Evolutionary conservation across 2,113 vertebrate genomes (phyloP).

Genomic region (Heptranchias perlo): DNA sequence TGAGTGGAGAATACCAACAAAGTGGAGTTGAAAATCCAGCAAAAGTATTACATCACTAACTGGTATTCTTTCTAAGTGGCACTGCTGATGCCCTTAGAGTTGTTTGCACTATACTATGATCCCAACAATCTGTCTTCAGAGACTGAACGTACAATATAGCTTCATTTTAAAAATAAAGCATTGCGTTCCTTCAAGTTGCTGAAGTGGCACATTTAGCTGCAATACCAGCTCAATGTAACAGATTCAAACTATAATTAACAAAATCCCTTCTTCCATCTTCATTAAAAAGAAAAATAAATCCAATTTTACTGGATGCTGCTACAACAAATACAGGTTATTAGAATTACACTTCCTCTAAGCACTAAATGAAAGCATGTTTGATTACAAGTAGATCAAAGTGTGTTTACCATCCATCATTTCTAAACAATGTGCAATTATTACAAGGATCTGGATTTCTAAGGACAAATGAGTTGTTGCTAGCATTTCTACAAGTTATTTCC

Average conservation of each 20-base stretch:
- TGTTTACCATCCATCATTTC: neutral
- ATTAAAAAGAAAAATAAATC: neutral
- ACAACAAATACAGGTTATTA: neutral
- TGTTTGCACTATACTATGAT: neutral
- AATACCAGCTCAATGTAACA: neutral
- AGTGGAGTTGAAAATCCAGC: neutral
- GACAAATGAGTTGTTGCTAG: neutral
- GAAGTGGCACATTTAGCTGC: neutral
- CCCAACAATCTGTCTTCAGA: neutral
- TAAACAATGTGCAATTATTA: neutral
- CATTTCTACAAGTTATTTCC: constrained; percentile 4
- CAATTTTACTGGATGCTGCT: neutral
- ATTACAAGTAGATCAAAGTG: neutral
- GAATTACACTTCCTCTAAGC: neutral
- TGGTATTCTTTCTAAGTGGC: neutral
- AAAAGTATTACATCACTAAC: too few relatives aligned
- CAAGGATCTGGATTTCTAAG: neutral
- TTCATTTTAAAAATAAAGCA: neutral
- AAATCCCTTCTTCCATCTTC: neutral
- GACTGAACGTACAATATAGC: neutral
- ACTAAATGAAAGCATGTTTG: neutral
- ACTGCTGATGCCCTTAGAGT: neutral
- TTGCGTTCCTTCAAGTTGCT: neutral
- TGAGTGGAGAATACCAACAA: neutral
- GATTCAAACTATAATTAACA: neutral